Base-by-base conservation (phyloP, 2,113 vertebrate species). In the Steatornis caripensis region DNA sequence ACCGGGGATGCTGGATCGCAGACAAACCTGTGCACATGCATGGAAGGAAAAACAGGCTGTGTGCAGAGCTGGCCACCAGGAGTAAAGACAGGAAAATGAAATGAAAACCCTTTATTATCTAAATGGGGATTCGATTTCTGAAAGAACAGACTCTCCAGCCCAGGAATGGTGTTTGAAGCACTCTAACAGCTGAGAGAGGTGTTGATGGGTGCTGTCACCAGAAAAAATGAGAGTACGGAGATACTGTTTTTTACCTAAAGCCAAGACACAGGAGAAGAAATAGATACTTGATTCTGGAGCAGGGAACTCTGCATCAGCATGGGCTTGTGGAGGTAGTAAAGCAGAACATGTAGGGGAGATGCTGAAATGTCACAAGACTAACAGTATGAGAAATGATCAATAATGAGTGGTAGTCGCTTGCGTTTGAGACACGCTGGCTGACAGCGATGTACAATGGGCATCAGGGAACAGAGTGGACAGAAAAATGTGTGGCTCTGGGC, bases 131-230 rank as follows among this genome's bases (percentile, higher is more conserved):
- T 75, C 0, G 3, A 64, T 79, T 95, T 84, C 89, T 94, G 95
- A 81, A 87, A 93, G 89, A 95, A 96, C 32, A 94, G 55, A 39
- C 34, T 68, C 81, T 91, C 87, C 84, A 79, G 89, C 24, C 70
- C 69, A 84, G 88, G 86, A 96, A 87, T 84, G 65, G 89, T 92
- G 92, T 88, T 15, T 93, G 95, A 96, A 94, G 86, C 86, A 77
- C 72, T 69, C 27, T 48, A 94, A 84, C 94, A 93, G 88, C 93
- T 93, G 90, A 93, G 39, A 94, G 90, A 82, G 80, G 72, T 92
- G 95, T 87, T 93, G 90, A 94, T 79, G 72, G 88, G 72, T 53
- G 61, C 86, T 93, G 94, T 81, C 88, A 94, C 39, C 88, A 89
- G 89, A 84, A 80, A 83, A 90, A 89, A 86, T 32, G 45, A 89